Conservation (phyloP, 1,140 invertebrate species). For the Drosophila kohkoa region DNA sequence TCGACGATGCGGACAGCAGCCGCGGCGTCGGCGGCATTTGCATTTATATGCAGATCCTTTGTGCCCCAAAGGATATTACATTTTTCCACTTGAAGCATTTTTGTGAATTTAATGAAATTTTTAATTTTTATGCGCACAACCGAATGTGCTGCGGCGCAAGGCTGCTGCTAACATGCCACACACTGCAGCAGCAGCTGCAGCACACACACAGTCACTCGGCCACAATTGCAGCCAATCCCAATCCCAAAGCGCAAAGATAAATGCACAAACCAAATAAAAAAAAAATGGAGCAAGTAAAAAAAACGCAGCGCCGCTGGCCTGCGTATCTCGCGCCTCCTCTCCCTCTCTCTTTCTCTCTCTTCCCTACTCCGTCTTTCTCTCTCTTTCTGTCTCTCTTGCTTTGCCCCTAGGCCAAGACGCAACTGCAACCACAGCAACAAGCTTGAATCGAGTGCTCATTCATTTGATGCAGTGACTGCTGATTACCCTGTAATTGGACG, state of each 20-base stretch:
- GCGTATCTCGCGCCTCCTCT: not conserved
- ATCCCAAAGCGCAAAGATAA: constrained; percentile 53
- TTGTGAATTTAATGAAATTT: constrained; percentile 83
- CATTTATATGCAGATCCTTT: constrained; percentile 83
- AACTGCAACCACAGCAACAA: constrained; percentile 19
- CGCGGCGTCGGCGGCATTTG: constrained; percentile 59
- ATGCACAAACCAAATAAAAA: not conserved
- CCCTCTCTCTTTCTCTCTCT: not conserved
- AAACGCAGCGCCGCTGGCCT: not conserved
- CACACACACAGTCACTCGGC: not conserved
- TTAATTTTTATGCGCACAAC: constrained; percentile 75
- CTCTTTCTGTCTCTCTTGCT: too few relatives aligned
- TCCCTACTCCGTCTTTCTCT: too few relatives aligned
- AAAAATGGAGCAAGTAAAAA: not conserved
- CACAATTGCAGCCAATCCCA: constrained; percentile 25
- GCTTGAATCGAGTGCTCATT: not conserved
- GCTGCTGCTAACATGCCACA: not conserved
- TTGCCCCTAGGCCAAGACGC: constrained; percentile 12
- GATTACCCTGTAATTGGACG: too few relatives aligned
- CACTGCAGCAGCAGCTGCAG: not conserved
- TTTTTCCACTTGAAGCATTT: constrained; percentile 83
- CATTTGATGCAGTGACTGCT: not conserved
- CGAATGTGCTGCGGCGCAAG: not conserved
- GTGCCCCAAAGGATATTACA: constrained; percentile 83
- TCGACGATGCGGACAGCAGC: constrained; percentile 7